Conservation (phyloP, 2,113 vertebrate genomes). For the Nannobrachium achirus region DNA sequence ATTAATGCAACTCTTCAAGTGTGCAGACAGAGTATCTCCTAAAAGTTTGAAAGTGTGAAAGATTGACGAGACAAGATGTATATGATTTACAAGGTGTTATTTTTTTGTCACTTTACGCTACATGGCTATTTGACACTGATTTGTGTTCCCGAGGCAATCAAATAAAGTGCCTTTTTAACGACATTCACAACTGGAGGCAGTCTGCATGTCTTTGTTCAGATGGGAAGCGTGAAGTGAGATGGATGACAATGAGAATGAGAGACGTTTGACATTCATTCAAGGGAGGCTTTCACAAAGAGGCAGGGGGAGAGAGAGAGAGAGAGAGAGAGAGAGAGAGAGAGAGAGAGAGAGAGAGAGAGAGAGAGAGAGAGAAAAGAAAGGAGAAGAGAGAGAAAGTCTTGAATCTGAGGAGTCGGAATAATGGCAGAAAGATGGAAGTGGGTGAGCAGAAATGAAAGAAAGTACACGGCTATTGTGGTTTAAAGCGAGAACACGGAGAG, state of each 20-base stretch:
- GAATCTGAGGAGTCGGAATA: too few species aligned
- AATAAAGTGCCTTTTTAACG: conserved; percentile 44
- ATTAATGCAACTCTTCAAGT: too few species aligned
- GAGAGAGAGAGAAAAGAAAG: background rate
- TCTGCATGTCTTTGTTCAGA: conserved; percentile 42
- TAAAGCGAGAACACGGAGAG: too few species aligned
- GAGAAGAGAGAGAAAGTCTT: too few species aligned
- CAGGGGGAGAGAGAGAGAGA: conserved; percentile 21
- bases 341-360: conserved; percentile 51
- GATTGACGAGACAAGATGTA: background rate
- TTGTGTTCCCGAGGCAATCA: conserved; percentile 43
- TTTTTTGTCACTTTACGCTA: background rate
- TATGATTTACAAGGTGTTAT: conserved; percentile 10
- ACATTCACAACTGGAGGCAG: conserved; percentile 12
- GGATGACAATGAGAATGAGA: conserved; percentile 51
- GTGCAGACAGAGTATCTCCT: too few species aligned
- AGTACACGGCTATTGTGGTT: too few species aligned
- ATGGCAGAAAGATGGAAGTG: too few species aligned
- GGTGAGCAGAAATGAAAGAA: too few species aligned
- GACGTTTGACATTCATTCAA: conserved; percentile 49
- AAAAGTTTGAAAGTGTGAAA: too few species aligned
- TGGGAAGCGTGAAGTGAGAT: conserved; percentile 44
- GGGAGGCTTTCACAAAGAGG: conserved; percentile 25
- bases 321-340: conserved; percentile 32
- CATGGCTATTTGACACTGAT: conserved; percentile 36